A percentile compares a stretch with the other conserved stretches of the same genome.
Evolutionary conservation across 2,113 vertebrate species (phyloP).

Genomic region (Panthera leo): DNA sequence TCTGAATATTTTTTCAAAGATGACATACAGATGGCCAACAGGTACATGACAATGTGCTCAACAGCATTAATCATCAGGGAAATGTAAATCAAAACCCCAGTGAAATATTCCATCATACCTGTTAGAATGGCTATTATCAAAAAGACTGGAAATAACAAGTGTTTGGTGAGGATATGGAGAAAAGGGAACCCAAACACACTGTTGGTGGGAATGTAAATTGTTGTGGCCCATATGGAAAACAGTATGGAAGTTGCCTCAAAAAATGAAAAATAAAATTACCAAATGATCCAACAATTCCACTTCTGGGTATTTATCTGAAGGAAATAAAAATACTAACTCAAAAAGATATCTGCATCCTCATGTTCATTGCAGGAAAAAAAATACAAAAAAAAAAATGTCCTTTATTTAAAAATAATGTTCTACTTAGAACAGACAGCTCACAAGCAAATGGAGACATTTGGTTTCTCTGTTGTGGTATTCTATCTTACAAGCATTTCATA

Average conservation of each 20-base stretch:
- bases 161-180: background rate
- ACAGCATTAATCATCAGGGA: background rate
- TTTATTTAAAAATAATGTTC: slow-evolving; percentile 31
- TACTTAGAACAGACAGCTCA: background rate
- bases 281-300: background rate
- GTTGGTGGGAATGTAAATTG: background rate
- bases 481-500: background rate
- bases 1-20: background rate
- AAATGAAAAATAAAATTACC: background rate
- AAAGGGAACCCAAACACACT: background rate
- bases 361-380: background rate
- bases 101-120: background rate
- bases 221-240: background rate
- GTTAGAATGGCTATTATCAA: background rate
- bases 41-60: background rate
- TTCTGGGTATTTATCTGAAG: background rate
- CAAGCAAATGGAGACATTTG: background rate
- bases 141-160: background rate
- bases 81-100: background rate
- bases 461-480: background rate
- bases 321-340: background rate
- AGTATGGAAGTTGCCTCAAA: background rate
- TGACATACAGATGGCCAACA: background rate
- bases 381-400: background rate
- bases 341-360: background rate